Evolutionary conservation across 2,888 invertebrate species (phyloP).

Genomic region (Hipparchia semele): DNA sequence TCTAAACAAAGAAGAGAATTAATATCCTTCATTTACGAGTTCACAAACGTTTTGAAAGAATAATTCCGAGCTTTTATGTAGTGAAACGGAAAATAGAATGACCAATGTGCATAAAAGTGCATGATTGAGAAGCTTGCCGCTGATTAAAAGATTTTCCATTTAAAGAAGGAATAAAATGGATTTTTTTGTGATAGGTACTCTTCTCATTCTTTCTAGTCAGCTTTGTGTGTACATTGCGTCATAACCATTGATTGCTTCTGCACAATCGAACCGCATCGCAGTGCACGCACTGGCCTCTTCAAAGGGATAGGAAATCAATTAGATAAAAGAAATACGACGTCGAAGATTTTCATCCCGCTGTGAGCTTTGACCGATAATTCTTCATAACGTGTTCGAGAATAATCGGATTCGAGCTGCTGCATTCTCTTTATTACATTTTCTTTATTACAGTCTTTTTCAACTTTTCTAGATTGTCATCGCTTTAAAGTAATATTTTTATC

Average conservation of each 20-base stretch:
- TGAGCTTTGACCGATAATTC: constrained; percentile 34
- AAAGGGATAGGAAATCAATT: constrained; percentile 73
- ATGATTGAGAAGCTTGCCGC: neutral
- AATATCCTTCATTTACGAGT: neutral
- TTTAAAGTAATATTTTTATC: neutral
- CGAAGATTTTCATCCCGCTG: constrained; percentile 64
- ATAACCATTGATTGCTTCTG: constrained; percentile 74
- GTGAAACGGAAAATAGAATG: neutral
- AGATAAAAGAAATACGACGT: constrained; percentile 68
- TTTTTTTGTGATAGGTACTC: constrained; percentile 7
- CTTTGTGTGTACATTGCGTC: constrained; percentile 46
- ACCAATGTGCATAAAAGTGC: neutral
- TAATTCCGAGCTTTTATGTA: neutral
- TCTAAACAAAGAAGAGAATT: neutral
- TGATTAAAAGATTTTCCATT: constrained; percentile 15
- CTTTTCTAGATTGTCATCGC: constrained; percentile 9
- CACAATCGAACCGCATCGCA: constrained; percentile 62
- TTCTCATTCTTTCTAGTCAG: constrained; percentile 26
- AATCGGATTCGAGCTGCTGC: constrained; percentile 23
- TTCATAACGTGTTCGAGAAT: constrained; percentile 28
- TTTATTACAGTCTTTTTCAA: constrained; percentile 9
- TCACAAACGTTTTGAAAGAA: neutral
- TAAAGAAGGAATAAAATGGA: constrained; percentile 12
- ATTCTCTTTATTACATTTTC: constrained; percentile 24
- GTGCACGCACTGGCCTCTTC: constrained; percentile 63